Evolutionary conservation across 2,797 vertebrate species (phyloP).

Genomic region (Nothura maculosa): DNA sequence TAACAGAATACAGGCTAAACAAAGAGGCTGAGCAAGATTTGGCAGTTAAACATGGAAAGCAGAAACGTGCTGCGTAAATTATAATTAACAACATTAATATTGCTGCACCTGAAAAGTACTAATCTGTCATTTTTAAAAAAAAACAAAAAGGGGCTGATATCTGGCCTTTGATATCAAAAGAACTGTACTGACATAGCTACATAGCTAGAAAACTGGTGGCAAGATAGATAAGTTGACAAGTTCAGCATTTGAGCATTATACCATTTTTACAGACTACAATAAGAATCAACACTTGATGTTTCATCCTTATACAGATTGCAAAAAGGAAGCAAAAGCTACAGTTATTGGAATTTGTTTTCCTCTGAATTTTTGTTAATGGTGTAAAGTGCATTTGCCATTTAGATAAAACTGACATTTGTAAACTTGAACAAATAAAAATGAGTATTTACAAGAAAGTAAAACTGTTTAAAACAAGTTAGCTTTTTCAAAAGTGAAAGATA

Average conservation of each 20-base stretch:
- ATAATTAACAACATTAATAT: conserved; percentile 24
- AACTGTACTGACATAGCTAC: not conserved
- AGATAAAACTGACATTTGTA: not conserved
- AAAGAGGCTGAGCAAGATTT: conserved; percentile 7
- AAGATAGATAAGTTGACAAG: not conserved
- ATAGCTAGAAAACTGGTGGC: not conserved
- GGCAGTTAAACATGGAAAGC: conserved; percentile 34
- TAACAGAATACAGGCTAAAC: not conserved
- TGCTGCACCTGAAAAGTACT: not conserved
- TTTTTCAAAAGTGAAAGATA: not conserved
- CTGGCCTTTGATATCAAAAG: not conserved
- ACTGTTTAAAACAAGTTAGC: not conserved
- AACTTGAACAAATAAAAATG: not conserved
- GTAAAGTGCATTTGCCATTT: not conserved
- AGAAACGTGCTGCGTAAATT: conserved; percentile 26
- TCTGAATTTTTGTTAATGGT: not conserved
- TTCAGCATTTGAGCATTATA: not conserved
- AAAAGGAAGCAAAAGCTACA: not conserved
- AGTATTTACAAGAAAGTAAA: not conserved
- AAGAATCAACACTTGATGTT: not conserved
- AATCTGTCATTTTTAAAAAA: not conserved
- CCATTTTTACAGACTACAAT: not conserved
- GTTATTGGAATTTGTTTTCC: not conserved
- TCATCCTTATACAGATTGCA: not conserved
- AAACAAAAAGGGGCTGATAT: not conserved